Base-by-base conservation (phyloP, 92 coral and sea anemone genomes). In the Zoanthus solanderi region DNA sequence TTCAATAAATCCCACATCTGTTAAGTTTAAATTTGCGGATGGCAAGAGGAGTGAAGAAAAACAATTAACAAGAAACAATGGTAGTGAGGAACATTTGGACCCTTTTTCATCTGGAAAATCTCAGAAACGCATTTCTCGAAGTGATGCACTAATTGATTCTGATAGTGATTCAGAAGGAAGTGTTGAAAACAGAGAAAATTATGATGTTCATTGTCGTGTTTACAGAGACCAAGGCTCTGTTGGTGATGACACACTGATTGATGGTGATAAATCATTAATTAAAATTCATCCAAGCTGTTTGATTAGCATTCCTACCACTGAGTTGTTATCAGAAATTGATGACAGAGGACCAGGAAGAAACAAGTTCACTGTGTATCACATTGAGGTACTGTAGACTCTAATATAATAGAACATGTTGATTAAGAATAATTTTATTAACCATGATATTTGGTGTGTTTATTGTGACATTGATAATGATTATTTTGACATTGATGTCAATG, bases 341-440 rank as follows among this genome's bases (percentile, higher is more conserved):
- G 96, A 94, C 90, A 96, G 95, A 72, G 85, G 85, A 67, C 98
- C 99, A 18, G 95, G 96, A 34, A 88, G 96, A 71, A 95, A 88
- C 84, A 95, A 94, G 37, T 97, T 93, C 83, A 97, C 99, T 4
- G 89, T 95, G 3, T 97, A 97, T 83, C 92, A 90, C 61, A 95
- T 97, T 53, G 98, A 90, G 94, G 23, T 23, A 23, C 23, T 23
- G 99, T 97, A 66, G 72, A 93, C 3, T 77, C 31, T 13, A 50
- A 6, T 50, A 50, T 13, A 8, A 0, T 53, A 6, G 14, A 53
- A 53, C 58, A 8, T 13, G 14, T 8, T 53, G 14, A 53, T 6
- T 0, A 6, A 53, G 14, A 53, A 8, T 53, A 53, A 8, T 53
- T 6, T 53, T 13, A 0, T 13, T 53, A 9, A 6, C 9, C 58